These are phyloP conservation scores for Limenitis camilla DNA, from an alignment of 2,888 invertebrate genomes.

Conservation along the genomic window DNA sequence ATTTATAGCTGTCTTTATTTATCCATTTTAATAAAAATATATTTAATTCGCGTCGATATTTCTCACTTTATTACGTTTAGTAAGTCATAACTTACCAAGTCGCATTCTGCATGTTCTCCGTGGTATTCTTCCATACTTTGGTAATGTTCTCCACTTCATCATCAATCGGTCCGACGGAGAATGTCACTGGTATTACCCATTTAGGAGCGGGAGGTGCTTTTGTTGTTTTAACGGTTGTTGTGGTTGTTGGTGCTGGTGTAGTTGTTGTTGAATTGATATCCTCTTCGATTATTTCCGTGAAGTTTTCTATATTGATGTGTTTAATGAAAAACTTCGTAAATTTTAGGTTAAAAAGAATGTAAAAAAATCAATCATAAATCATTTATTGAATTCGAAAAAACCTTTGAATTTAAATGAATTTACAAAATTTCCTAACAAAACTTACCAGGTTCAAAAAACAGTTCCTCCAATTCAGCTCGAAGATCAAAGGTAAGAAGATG, in stretches of 20 bases:
- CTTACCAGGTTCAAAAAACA: constrained; percentile 61
- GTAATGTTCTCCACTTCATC: constrained; percentile 52
- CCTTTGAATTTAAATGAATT: too few species aligned
- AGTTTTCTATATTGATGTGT: constrained; percentile 58
- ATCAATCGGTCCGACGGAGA: constrained; percentile 77
- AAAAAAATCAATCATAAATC: too few species aligned
- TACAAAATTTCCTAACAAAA: neutral
- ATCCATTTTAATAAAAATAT: too few species aligned
- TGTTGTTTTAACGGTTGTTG: constrained; percentile 35
- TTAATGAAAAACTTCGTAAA: too few species aligned
- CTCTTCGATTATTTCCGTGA: constrained; percentile 59
- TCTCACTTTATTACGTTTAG: too few species aligned
- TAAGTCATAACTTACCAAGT: constrained; percentile 45
- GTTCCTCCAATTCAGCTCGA: constrained; percentile 55
- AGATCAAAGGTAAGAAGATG: constrained; percentile 56
- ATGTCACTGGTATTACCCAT: constrained; percentile 88
- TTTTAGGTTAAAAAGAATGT: too few species aligned
- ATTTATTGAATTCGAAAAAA: too few species aligned
- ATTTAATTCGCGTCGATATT: neutral
- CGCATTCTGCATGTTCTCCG: constrained; percentile 47
- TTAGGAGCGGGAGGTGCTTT: constrained; percentile 56
- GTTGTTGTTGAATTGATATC: constrained; percentile 50
- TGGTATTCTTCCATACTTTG: constrained; percentile 42
- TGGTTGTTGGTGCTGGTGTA: constrained; percentile 39
- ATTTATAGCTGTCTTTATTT: too few species aligned